These are phyloP conservation scores for Aleiodes leptofemur DNA, from an alignment of 2,888 invertebrate species.

Conservation along the genomic window DNA sequence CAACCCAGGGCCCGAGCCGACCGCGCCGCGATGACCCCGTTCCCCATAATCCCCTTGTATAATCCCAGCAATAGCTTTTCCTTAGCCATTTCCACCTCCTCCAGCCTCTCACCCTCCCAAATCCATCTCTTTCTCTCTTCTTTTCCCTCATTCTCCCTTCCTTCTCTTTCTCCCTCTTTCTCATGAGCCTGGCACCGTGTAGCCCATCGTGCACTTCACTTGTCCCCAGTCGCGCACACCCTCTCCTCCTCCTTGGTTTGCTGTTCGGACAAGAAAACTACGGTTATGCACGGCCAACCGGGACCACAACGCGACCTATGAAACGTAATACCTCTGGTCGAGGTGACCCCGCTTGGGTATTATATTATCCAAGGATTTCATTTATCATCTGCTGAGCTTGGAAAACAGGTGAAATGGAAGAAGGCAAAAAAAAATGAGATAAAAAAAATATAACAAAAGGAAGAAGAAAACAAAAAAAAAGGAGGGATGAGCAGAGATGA, in stretches of 20 bases:
- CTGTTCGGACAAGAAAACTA: conserved; percentile 49
- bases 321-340: conserved; percentile 59
- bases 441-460: conserved; percentile 40
- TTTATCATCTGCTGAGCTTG: conserved; percentile 59
- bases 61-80: conserved; percentile 68
- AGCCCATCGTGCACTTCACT: too few species aligned
- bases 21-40: conserved; percentile 59
- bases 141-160: not conserved
- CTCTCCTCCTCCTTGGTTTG: conserved; percentile 26
- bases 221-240: not conserved
- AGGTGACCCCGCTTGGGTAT: conserved; percentile 56
- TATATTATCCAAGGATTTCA: conserved; percentile 65
- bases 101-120: not conserved
- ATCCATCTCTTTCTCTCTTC: conserved; percentile 13
- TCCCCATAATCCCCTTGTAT: conserved; percentile 67
- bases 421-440: conserved; percentile 38
- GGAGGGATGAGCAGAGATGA: not conserved
- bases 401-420: conserved; percentile 55
- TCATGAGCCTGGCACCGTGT: conserved; percentile 31
- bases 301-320: conserved; percentile 58
- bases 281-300: conserved; percentile 49
- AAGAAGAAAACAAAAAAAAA: conserved; percentile 21
- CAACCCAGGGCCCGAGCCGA: conserved; percentile 41
- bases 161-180: not conserved
- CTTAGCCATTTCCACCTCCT: conserved; percentile 57